Evolutionary conservation across 2,797 vertebrate genomes (phyloP), one percentile per base, ranked within the genome.

Genomic region (Rallus crepitans): DNA sequence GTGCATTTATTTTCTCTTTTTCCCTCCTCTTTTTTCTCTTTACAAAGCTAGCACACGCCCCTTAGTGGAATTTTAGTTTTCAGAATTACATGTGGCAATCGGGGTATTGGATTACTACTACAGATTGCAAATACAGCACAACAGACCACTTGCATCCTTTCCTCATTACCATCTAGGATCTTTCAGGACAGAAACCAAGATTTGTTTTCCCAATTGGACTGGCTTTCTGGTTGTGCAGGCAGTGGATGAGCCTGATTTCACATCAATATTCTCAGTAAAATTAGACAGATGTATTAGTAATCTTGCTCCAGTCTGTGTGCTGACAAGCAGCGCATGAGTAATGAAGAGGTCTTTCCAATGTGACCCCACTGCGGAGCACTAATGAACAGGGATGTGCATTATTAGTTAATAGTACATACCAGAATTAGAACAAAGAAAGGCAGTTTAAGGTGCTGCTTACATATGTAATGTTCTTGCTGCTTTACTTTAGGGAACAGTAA

Each of bases 271-370:
- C 84, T 96, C 79, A 82, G 78, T 86, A 96, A 96, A 97, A 96
- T 94, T 95, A 92, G 76, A 83, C 69, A 96, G 70, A 86, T 90
- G 80, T 95, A 89, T 95, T 94, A 85, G 93, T 93, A 95, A 96
- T 96, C 94, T 96, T 90, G 70, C 86, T 94, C 39, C 61, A 77
- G 93, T 90, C 80, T 89, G 64, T 91, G 82, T 90, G 53, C 93
- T 96, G 94, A 97, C 95, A 96, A 97, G 94, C 77, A 93, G 79
- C 65, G 88, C 93, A 75, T 97, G 91, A 97, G 68, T 96, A 97
- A 97, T 96, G 94, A 94, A 53, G 76, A 95, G 94, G 93, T 91
- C 94, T 94, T 89, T 92, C 71, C 85, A 96, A 93, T 89, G 91
- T 94, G 86, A 89, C 80, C 78, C 83, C 77, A 15, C 73, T 78